Percentiles rank a stretch among this genome's conserved stretches.
These are phyloP conservation scores for Periplaneta americana DNA, from an alignment of 1,140 invertebrate species.

Conservation along the genomic window DNA sequence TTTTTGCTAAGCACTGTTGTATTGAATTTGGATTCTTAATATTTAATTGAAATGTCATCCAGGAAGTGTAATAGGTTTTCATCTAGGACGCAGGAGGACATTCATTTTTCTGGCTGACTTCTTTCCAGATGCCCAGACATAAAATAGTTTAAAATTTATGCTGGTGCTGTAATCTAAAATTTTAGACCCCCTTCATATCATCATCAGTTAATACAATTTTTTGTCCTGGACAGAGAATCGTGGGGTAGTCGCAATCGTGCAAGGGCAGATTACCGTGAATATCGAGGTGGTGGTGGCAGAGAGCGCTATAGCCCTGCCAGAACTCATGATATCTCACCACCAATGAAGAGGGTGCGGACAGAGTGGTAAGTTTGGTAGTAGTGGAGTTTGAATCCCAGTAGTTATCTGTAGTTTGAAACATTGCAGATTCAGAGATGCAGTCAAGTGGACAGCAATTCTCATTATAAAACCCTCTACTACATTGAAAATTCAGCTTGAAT, in stretches of 20 bases:
- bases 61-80: neutral
- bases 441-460: too few species aligned
- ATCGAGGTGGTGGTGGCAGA: conserved; percentile 48
- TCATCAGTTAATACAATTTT: conserved; percentile 7
- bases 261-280: conserved; percentile 63
- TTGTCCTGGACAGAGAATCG: conserved; percentile 43
- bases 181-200: neutral
- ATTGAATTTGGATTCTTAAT: too few species aligned
- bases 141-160: too few species aligned
- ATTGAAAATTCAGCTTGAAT: too few species aligned
- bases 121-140: too few species aligned
- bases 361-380: conserved; percentile 51
- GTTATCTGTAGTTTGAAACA: neutral
- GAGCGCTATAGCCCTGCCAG: conserved; percentile 68
- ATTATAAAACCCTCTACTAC: too few species aligned
- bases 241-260: conserved; percentile 47
- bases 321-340: conserved; percentile 66
- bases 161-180: too few species aligned
- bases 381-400: neutral
- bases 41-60: too few species aligned
- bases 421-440: too few species aligned
- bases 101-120: too few species aligned
- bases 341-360: conserved; percentile 70
- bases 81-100: neutral
- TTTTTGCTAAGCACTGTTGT: too few species aligned